phyloP scores from a whole-genome alignment of 2,113 vertebrate species.

The Pongo pygmaeus region DNA sequence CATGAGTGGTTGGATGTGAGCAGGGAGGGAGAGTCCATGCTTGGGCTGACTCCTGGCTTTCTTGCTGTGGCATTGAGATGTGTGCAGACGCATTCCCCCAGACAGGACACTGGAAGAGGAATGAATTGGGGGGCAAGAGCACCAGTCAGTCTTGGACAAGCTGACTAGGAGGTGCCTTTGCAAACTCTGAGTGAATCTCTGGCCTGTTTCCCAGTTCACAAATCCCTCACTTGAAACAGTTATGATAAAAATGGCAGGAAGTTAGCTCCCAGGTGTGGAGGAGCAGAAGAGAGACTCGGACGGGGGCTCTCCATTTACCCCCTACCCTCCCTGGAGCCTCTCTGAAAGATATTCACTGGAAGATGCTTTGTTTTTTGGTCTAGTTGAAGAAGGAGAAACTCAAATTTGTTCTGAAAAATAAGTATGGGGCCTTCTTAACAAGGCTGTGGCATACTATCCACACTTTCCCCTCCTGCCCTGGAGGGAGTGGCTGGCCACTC shows the following conservation, averaged over 20 bases:
- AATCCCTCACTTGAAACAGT: neutral
- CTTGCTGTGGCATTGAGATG: neutral
- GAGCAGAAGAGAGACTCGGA: neutral
- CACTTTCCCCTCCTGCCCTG: neutral
- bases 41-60: neutral
- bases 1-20: neutral
- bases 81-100: neutral
- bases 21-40: neutral
- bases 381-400: neutral
- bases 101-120: neutral
- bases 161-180: neutral
- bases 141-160: neutral
- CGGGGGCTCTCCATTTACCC: neutral
- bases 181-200: neutral
- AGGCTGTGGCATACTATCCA: neutral
- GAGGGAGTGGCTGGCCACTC: neutral
- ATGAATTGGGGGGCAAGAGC: neutral
- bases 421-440: neutral
- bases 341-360: neutral
- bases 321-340: neutral
- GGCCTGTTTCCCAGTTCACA: neutral
- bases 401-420: neutral
- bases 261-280: neutral
- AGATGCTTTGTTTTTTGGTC: neutral
- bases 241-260: neutral